Evolutionary conservation across 2,113 vertebrate species (phyloP).

Genomic region (Lampris incognitus): DNA sequence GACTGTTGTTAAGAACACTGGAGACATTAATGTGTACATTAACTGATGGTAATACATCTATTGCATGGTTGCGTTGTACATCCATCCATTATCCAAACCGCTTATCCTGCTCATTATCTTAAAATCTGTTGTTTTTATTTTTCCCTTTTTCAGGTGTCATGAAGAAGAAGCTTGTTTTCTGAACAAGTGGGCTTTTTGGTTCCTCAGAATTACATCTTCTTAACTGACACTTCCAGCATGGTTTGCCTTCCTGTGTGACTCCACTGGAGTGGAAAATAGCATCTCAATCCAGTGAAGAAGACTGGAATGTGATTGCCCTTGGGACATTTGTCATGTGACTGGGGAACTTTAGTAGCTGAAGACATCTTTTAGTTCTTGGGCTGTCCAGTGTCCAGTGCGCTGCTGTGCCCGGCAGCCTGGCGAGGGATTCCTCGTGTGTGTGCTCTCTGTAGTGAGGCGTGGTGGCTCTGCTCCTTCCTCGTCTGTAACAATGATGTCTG

Average conservation of each 20-base stretch:
- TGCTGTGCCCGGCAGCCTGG: slow-evolving; percentile 27
- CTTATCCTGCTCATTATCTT: background rate
- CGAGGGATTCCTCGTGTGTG: background rate
- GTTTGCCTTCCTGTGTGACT: slow-evolving; percentile 27
- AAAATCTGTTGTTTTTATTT: slow-evolving; percentile 15
- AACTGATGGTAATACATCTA: no score
- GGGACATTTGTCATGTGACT: slow-evolving; percentile 30
- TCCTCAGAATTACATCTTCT: slow-evolving; percentile 18
- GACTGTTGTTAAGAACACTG: background rate
- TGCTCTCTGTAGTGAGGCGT: slow-evolving; percentile 29
- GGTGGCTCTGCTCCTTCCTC: slow-evolving; percentile 31
- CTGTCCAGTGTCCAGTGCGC: slow-evolving; percentile 11
- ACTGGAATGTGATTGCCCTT: slow-evolving; percentile 5
- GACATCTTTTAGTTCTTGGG: slow-evolving; percentile 4
- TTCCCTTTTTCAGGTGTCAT: slow-evolving; percentile 73
- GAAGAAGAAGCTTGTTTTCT: slow-evolving; percentile 86
- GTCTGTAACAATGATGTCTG: slow-evolving; percentile 42
- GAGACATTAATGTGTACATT: background rate
- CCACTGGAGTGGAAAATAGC: slow-evolving; percentile 17
- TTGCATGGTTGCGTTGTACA: no score
- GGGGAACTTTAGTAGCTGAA: slow-evolving; percentile 6
- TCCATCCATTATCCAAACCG: no score
- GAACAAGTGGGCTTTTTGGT: slow-evolving; percentile 40
- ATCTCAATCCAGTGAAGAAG: background rate
- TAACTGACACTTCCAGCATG: slow-evolving; percentile 12